Base-by-base conservation (phyloP, 2,113 vertebrate species). In the Lepidothrix coronata region DNA sequence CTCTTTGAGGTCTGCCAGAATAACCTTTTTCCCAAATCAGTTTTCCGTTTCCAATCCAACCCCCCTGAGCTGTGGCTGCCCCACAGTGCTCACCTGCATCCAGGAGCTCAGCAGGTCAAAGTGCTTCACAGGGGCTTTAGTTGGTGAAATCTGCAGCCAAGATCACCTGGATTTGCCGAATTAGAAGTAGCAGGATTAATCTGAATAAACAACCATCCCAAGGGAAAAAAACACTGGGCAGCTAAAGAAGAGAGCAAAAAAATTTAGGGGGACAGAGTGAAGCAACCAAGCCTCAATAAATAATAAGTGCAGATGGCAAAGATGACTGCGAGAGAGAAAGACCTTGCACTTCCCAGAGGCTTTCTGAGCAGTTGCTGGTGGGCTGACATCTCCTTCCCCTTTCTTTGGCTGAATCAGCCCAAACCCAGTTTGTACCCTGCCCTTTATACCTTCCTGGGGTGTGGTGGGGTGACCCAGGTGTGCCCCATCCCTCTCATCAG, bases 331-430 rank as follows among this genome's bases (percentile, higher is more conserved):
- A 61, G 49, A 66, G 7, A 44, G 33, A 61, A 75, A n/a, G 44
- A 65, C 6, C 25, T 83, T 14, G 5, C 1, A 1, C 12, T n/a
- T 31, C 5, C 4, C 37, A 22, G 13, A 30, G 44, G 7, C 1
- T 8, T 39, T 37, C 87, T 39, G 61, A 88, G 58, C 57, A 19
- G 30, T 21, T n/a, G 11, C 27, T 43, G 15, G 39, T 46, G 20
- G 8, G 9, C 30, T 21, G 2, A 8, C 0, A 0, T 12, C 18
- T 27, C 15, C 19, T n/a, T 16, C 6, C 10, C 3, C 11, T 62
- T 65, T 14, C 54, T 55, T 79, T 5, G 6, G 4, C 19, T 28
- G 20, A 67, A 63, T 10, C 21, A 30, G 14, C 39, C 58, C 23
- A 12, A 65, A 23, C 14, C 19, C 5, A 9, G 2, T 5, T 30